These are phyloP conservation scores for Phoxinus dragarum DNA, from an alignment of 2,797 vertebrate species.

Conservation along the genomic window DNA sequence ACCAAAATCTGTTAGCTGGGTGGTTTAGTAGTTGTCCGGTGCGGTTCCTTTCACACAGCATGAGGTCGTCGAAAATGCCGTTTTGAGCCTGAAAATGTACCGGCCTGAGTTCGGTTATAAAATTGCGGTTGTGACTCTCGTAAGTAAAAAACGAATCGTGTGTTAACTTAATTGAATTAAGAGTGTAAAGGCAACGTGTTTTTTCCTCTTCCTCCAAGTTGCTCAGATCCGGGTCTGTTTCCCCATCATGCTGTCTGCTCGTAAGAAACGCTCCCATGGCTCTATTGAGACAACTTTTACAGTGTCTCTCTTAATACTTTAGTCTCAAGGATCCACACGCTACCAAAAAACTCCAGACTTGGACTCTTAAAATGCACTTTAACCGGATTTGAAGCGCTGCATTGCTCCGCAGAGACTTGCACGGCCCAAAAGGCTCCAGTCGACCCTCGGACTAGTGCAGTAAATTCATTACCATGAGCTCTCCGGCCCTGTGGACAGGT, in stretches of 20 bases:
- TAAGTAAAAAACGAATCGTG: background rate
- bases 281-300: conserved; percentile 27
- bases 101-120: background rate
- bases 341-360: conserved; percentile 25
- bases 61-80: background rate
- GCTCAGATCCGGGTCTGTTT: conserved; percentile 24
- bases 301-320: conserved; percentile 14
- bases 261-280: conserved; percentile 29
- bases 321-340: conserved; percentile 17
- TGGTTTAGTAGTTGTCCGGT: too few relatives aligned
- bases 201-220: background rate
- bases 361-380: conserved; percentile 24
- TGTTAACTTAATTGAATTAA: background rate
- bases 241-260: conserved; percentile 33
- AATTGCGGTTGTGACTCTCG: background rate
- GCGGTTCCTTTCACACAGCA: background rate
- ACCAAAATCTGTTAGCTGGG: too few relatives aligned
- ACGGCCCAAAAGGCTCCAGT: background rate
- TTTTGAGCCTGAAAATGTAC: background rate
- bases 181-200: background rate
- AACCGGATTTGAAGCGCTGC: background rate
- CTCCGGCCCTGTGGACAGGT: conserved; percentile 12
- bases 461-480: conserved; percentile 27
- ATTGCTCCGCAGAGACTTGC: background rate
- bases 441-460: conserved; percentile 2